Percentiles rank a stretch among this genome's conserved stretches.
Evolutionary conservation across 2,113 vertebrate species (phyloP).

Genomic region (Python bivittatus): DNA sequence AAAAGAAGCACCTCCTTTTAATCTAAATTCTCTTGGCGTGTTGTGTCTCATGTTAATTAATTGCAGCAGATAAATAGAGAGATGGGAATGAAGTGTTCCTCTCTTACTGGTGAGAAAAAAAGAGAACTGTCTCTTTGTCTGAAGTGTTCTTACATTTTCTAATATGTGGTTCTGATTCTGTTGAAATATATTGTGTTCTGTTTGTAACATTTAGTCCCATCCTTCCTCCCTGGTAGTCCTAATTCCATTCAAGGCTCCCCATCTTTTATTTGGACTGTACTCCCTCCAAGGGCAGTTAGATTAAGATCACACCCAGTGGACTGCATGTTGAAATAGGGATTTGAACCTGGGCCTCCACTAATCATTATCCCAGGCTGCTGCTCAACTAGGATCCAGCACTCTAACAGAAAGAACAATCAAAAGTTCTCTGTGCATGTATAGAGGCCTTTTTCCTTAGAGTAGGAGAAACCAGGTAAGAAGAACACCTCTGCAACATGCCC

Average conservation of each 20-base stretch:
- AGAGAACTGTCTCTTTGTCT: neutral
- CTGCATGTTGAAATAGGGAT: neutral
- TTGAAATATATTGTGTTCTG: neutral
- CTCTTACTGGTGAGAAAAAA: neutral
- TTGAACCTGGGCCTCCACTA: neutral
- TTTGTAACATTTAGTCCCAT: neutral
- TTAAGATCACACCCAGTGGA: neutral
- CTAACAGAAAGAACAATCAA: neutral
- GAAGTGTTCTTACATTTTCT: neutral
- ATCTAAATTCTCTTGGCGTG: neutral
- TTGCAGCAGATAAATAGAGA: neutral
- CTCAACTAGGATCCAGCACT: neutral
- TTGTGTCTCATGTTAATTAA: neutral
- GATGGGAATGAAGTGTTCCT: neutral
- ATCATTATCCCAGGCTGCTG: neutral
- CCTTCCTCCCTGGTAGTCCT: neutral
- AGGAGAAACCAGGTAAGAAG: neutral
- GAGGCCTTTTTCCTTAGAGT: neutral
- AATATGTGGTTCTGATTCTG: neutral
- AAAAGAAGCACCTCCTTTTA: neutral
- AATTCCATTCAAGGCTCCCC: neutral
- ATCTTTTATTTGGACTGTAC: neutral
- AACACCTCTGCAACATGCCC: neutral
- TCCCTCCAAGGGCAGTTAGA: neutral
- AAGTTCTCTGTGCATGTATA: neutral